Percentiles rank a stretch among this genome's conserved stretches.
phyloP scores from a whole-genome alignment of 2,888 invertebrate genomes.

The Brachypterus glaber region DNA sequence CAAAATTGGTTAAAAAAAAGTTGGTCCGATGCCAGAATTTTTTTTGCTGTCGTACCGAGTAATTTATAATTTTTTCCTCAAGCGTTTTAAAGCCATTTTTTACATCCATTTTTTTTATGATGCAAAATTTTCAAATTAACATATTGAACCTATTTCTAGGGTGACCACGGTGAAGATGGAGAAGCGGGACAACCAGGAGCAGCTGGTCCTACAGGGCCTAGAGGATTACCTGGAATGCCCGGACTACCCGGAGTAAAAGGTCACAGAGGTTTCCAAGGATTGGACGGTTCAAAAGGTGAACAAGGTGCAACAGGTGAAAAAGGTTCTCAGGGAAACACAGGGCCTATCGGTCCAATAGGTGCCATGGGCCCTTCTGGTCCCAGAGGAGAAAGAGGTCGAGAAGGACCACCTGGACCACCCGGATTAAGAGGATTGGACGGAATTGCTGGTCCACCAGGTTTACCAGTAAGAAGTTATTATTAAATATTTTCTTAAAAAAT shows the following conservation, averaged over 20 bases:
- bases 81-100: no score
- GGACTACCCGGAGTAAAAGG: constrained; percentile 77
- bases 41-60: no score
- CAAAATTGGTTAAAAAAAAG: no score
- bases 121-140: constrained; percentile 1
- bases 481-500: background rate
- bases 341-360: constrained; percentile 63
- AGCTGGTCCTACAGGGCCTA: constrained; percentile 60
- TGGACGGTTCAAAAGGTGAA: constrained; percentile 75
- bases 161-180: constrained; percentile 69
- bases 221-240: constrained; percentile 64
- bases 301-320: constrained; percentile 68
- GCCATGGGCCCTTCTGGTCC: constrained; percentile 66
- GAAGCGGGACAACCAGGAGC: constrained; percentile 66
- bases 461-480: constrained; percentile 46
- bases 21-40: no score
- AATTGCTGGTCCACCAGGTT: constrained; percentile 65
- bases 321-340: constrained; percentile 56
- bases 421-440: constrained; percentile 75
- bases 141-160: constrained; percentile 42
- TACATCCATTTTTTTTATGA: background rate
- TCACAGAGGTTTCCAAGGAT: constrained; percentile 69
- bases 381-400: constrained; percentile 75
- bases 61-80: no score
- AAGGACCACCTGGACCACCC: constrained; percentile 68